Conservation (phyloP, 2,113 vertebrate species). For the Columba janthina region DNA sequence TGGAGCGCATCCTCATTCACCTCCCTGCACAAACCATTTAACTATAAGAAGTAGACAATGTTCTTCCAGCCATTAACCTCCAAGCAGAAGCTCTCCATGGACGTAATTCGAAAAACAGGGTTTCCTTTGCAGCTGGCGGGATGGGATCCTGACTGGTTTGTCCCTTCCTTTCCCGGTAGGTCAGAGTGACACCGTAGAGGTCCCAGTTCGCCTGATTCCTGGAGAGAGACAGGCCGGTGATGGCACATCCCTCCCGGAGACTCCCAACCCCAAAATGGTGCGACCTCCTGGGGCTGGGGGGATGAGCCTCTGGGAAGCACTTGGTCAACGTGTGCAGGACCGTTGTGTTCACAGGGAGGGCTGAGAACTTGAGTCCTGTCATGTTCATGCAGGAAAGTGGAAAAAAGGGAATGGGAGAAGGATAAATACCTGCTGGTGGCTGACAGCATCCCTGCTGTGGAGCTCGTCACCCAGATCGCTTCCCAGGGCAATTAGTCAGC, state of each 20-base stretch:
- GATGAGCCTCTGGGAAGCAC: not conserved
- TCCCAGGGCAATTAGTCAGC: not conserved
- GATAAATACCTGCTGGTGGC: not conserved
- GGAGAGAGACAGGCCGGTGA: conserved; percentile 97
- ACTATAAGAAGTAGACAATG: not conserved
- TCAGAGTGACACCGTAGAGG: conserved; percentile 83
- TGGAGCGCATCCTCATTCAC: not conserved
- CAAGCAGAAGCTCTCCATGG: not conserved
- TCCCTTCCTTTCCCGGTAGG: conserved; percentile 5
- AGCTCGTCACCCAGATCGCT: not conserved
- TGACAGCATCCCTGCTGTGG: not conserved
- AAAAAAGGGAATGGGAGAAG: not conserved
- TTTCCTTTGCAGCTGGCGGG: not conserved
- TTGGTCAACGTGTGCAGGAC: rapidly evolving
- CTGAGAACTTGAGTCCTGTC: rapidly evolving
- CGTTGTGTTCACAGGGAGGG: rapidly evolving
- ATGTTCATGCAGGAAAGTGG: not conserved
- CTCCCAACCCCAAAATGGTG: conserved; percentile 95
- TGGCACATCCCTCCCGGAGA: conserved; percentile 96
- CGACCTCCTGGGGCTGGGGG: rapidly evolving
- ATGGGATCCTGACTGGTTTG: not conserved
- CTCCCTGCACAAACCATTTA: not conserved
- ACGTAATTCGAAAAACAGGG: not conserved
- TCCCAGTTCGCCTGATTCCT: conserved; percentile 82
- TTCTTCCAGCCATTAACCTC: not conserved